Conservation (phyloP, 2,888 invertebrate genomes). For the Thysanoteuthis rhombus region DNA sequence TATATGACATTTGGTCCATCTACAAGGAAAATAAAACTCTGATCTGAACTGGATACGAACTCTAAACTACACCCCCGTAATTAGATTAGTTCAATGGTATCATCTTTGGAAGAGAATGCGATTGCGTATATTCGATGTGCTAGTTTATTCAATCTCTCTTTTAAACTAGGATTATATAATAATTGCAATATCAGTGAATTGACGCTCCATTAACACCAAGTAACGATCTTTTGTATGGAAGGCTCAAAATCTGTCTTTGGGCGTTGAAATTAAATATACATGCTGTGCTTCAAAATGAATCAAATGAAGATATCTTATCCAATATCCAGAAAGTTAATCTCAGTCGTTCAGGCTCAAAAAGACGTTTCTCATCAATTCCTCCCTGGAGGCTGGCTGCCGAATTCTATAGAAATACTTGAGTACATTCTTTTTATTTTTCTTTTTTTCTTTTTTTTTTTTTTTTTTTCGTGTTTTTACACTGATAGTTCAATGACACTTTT, state of each 20-base stretch:
- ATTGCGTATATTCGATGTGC: no score
- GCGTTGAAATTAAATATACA: not conserved
- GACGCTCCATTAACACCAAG: not conserved
- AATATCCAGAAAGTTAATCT: conserved; percentile 12
- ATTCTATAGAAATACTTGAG: not conserved
- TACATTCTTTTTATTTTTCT: not conserved
- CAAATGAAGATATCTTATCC: not conserved
- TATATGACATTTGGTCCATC: no score
- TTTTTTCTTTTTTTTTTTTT: not conserved
- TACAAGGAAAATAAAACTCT: no score
- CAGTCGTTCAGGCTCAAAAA: not conserved
- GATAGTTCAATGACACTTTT: not conserved
- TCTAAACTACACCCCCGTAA: no score
- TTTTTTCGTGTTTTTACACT: not conserved
- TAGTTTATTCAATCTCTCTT: no score
- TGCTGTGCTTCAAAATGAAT: not conserved
- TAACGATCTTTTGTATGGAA: not conserved
- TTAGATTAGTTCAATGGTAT: no score
- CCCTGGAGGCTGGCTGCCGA: not conserved
- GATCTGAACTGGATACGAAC: no score
- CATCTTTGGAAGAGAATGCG: no score
- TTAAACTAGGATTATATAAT: no score
- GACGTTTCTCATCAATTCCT: not conserved
- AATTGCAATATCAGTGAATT: not conserved
- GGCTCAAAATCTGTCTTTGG: not conserved